These are phyloP conservation scores for Catharus ustulatus DNA, from an alignment of 2,797 vertebrate species.

Conservation along the genomic window DNA sequence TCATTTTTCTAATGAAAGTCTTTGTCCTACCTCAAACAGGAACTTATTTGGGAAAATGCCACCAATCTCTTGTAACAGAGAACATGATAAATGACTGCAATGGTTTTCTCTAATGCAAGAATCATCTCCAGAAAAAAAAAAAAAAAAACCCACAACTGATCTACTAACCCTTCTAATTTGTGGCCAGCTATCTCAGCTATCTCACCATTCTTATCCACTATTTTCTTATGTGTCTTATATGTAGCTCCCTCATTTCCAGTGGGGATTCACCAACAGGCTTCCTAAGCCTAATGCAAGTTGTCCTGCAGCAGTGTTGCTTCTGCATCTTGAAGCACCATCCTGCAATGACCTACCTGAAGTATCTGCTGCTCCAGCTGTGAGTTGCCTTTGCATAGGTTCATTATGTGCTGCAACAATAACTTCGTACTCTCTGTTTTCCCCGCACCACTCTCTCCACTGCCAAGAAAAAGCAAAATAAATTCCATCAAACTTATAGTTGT, in stretches of 20 bases:
- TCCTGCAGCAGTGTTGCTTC: neutral
- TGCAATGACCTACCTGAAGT: constrained; percentile 73
- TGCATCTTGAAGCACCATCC: neutral
- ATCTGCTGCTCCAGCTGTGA: constrained; percentile 80
- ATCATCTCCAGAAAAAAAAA: neutral
- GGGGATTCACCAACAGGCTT: neutral
- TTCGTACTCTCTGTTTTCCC: constrained; percentile 83
- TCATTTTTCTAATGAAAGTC: neutral
- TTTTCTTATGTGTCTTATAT: neutral
- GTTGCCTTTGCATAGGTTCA: constrained; percentile 78
- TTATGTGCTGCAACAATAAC: constrained; percentile 77
- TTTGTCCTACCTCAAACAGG: neutral
- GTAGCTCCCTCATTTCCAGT: neutral
- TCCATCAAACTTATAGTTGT: neutral
- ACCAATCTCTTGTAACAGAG: neutral
- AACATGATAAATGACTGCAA: neutral
- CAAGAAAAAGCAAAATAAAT: constrained; percentile 24
- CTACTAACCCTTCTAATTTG: neutral
- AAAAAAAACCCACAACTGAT: neutral
- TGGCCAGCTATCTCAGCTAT: neutral
- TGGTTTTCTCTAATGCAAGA: neutral
- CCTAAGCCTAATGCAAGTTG: neutral
- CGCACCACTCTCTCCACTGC: constrained; percentile 81
- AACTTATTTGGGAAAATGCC: neutral
- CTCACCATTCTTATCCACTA: neutral